phyloP scores from a whole-genome alignment of 2,797 vertebrate species.

The Onychomys arenicola region DNA sequence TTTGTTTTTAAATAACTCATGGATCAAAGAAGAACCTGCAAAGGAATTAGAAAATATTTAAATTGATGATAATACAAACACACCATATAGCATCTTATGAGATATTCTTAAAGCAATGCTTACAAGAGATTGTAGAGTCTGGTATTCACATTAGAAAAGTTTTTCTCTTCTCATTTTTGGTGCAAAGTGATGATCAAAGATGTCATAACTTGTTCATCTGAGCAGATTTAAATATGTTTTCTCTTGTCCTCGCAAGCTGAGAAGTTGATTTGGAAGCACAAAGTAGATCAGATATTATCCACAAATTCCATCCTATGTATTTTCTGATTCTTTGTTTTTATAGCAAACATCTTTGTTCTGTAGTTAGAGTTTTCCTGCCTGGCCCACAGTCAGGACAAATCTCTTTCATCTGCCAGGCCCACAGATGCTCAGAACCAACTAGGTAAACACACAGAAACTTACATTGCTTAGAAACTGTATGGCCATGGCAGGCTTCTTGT shows the following conservation, averaged over 20 bases:
- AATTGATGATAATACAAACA: slow-evolving; percentile 6
- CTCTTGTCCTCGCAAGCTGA: neutral
- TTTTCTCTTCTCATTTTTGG: neutral
- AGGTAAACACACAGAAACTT: too few species aligned
- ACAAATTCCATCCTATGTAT: neutral
- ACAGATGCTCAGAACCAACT: too few species aligned
- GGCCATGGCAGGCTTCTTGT: too few species aligned
- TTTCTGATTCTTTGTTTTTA: neutral
- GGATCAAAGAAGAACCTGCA: slow-evolving; percentile 2
- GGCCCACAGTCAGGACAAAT: too few species aligned
- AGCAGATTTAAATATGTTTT: neutral
- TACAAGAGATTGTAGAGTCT: neutral
- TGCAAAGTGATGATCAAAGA: accelerated
- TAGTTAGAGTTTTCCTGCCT: too few species aligned
- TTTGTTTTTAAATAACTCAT: neutral
- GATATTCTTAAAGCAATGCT: neutral
- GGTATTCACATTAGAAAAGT: neutral
- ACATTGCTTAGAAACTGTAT: too few species aligned
- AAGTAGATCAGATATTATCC: neutral
- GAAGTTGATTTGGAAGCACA: slow-evolving; percentile 14
- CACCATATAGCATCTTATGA: neutral
- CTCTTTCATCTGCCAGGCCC: too few species aligned
- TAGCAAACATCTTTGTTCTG: neutral
- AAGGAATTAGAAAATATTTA: slow-evolving; percentile 14
- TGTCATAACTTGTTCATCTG: neutral